phyloP scores from a whole-genome alignment of 2,888 invertebrate species.

The Phaedon cochleariae region DNA sequence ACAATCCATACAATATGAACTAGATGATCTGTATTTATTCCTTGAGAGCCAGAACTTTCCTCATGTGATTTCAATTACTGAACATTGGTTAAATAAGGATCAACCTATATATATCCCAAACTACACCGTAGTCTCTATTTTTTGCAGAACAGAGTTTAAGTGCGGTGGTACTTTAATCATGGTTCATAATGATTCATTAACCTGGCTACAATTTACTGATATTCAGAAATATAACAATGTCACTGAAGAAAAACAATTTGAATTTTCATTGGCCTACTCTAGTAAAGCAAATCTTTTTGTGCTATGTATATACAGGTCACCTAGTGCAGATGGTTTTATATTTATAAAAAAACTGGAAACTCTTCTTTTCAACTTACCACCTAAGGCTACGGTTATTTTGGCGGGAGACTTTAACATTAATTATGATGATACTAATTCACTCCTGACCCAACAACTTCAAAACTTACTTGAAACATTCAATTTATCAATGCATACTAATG shows the following conservation, averaged over 20 bases:
- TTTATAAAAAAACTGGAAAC: constrained; percentile 1
- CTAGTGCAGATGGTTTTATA: background rate
- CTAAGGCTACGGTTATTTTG: background rate
- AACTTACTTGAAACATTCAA: background rate
- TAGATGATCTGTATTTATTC: background rate
- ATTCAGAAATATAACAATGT: background rate
- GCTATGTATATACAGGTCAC: background rate
- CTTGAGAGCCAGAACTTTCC: background rate
- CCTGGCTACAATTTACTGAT: background rate
- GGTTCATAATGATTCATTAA: background rate
- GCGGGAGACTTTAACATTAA: background rate
- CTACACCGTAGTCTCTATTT: background rate
- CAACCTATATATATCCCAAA: background rate
- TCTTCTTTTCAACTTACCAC: background rate
- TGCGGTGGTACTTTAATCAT: background rate
- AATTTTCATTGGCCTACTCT: background rate
- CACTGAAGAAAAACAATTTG: no score
- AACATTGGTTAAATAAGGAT: background rate
- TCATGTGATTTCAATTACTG: background rate
- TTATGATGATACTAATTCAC: background rate
- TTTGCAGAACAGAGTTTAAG: background rate
- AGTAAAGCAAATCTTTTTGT: background rate
- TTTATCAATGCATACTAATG: constrained; percentile 3
- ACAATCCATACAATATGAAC: background rate
- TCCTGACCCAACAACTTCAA: constrained; percentile 2